Evolutionary conservation across 2,888 invertebrate genomes (phyloP), one percentile per base, ranked within the genome.

Genomic region (Zele albiditarsus): DNA sequence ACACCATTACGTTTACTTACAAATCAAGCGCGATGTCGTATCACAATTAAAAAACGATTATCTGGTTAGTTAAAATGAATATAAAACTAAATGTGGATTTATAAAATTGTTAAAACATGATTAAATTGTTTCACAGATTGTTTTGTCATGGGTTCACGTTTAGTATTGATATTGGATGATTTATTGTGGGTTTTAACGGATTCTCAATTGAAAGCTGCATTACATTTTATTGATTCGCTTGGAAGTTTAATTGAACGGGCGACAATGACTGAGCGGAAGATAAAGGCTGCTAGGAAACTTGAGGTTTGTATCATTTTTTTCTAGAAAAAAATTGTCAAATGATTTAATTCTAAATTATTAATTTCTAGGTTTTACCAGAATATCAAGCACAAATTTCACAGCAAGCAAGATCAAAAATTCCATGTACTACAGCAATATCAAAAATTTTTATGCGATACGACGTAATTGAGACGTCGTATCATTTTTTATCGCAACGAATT

Each of bases 381-480:
- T 94, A 94, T 89, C 93, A 94, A 87, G 94, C 94, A 28, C 94
- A 94, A 89, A 84, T 92, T 79, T 92, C 93, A 25, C 94, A 94
- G 82, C 91, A 92, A 86, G 90, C 91, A 46, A 86, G 91, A 80
- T 83, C 89, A 25, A 90, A 89, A 81, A 90, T 86, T 77, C 84
- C 87, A 31, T 86, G 83, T 28, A 86, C 83, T 75, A 88, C 90
- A 57, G 88, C 89, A 58, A 88, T 90, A 71, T 89, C 90, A 74
- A 93, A 94, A 80, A 92, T 95, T 89, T 98, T 97, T 90, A 93
- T 94, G 38, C 93, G 93, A 66, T 97, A 96, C 88, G 98, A 99
- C 91, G 97, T 99, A n/a, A 92, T 95, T 0, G 98, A 99, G 90
- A 99, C 99, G 0, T 99, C 98, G 0, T 98, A 98, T 91, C 99